Base-by-base conservation (phyloP, 2,888 invertebrate genomes). In the Synergus japonicus region DNA sequence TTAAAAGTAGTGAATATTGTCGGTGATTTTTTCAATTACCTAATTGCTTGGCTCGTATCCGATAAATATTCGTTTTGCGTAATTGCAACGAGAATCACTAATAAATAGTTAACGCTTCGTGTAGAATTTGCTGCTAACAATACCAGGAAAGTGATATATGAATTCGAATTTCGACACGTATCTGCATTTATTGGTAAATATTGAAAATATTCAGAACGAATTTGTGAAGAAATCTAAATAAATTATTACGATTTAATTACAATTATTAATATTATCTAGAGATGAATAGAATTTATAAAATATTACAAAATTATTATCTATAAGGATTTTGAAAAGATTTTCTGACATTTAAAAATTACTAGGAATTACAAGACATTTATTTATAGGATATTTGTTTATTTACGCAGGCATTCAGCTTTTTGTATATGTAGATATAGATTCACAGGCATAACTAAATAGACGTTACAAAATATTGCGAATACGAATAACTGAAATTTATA, bases 1-100 rank as follows among this genome's bases (percentile, higher is more conserved):
- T n/a, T 54, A n/a, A 54, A 8, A 54, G n/a, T 15, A n/a, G 54
- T 54, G 8, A 54, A n/a, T 54, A 8, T 54, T 54, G 54, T 4
- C 5, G n/a, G 54, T 15, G 5, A 49, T 15, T 15, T 22, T 7
- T 60, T 60, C 60, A 22, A 9, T 60, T 60, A 18, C 18, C 22
- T 60, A 22, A 60, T 60, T 18, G 18, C 9, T 10, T 18, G 9
- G 12, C 18, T 4, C 18, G 60, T 9, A 8, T 78, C 81, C 82
- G 81, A 82, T 84, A 82, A 84, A 84, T 84, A 82, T 84, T 82
- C 80, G 82, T 84, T 81, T 80, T 79, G 76, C 81, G 81, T 79
- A 84, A 84, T 84, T 80, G 81, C 80, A 84, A 80, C 79, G 80
- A 76, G 80, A 12, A 22, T 66, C 37, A 66, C 8, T 41, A 22